Base-by-base conservation (phyloP, 2,888 invertebrate genomes). In the Habrosyne pyritoides region DNA sequence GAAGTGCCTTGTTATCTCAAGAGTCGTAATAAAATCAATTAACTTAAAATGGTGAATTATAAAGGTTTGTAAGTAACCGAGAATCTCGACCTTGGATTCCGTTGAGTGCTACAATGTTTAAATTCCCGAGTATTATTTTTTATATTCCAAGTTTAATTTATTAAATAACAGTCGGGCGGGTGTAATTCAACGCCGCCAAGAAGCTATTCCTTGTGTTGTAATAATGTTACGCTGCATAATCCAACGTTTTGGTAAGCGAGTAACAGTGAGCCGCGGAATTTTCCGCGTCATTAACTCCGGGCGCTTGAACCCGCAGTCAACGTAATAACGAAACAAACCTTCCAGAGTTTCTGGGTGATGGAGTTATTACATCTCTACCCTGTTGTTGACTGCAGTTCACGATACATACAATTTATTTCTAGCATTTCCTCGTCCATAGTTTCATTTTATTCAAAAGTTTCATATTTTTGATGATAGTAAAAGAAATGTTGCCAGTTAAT, bases 271-370 rank as follows among this genome's bases (percentile, higher is more conserved):
- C 75, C 72, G 63, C 67, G 61, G 75, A 83, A 87, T 88, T 89
- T 87, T 84, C 84, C 75, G 79, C 77, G 76, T 83, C 87, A 89
- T 89, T 89, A 86, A 84, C 72, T 77, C 62, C 60, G 70, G 63
- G 64, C 63, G 59, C 64, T 61, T 50, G 57, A 55, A 51, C 55
- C 55, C 55, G 30, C 53, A 26, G 57, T 56, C 30, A 56, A 53
- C 52, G 53, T 59, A 55, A 61, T 64, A 68, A 69, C 66, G 69
- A 71, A 71, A 74, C 64, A 70, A 72, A 68, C 68, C 64, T 63
- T 59, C 36, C 52, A n/a, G 49, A 22, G 75, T 77, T 76, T 79
- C 77, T 78, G 77, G 67, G 62, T 62, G 62, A 61, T 69, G 61
- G 66, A 68, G 71, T 75, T 73, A 70, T n/a, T 33, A 33, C 28